These are phyloP conservation scores for Sylvietta virens DNA, from an alignment of 2,113 vertebrate genomes.

Conservation along the genomic window DNA sequence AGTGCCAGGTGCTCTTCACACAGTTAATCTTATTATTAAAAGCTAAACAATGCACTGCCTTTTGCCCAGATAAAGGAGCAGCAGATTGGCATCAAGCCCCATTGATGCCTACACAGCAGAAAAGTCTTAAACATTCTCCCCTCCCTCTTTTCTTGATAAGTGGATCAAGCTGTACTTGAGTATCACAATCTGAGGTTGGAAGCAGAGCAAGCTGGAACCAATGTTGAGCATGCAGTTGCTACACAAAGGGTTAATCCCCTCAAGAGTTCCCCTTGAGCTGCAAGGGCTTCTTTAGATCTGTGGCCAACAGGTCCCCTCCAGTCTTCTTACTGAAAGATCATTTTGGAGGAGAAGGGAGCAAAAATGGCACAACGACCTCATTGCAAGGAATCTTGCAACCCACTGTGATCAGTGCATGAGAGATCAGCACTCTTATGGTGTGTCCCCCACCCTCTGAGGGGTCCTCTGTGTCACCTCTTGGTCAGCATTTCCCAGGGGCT, in stretches of 20 bases:
- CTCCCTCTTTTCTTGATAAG: not conserved
- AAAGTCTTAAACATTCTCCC: not conserved
- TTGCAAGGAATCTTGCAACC: not conserved
- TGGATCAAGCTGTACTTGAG: not conserved
- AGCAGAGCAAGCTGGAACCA: not conserved
- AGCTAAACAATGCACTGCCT: not conserved
- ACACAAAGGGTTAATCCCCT: not conserved
- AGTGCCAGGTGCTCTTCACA: not conserved
- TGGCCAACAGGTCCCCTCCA: not conserved
- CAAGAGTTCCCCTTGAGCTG: not conserved
- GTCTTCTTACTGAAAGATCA: not conserved
- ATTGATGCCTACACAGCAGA: not conserved
- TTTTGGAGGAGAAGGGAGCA: not conserved
- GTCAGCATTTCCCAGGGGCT: not conserved
- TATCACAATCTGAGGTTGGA: not conserved
- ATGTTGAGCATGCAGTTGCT: not conserved
- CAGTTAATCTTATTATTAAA: not conserved
- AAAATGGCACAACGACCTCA: not conserved
- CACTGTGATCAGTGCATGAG: not conserved
- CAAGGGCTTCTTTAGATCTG: not conserved
- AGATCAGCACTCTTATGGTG: accelerated
- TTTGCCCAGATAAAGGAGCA: not conserved
- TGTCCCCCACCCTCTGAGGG: not conserved
- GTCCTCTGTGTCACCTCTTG: not conserved
- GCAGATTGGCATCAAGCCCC: not conserved